Base-by-base conservation (phyloP, 2,888 invertebrate species). In the Drosophila formosana region DNA sequence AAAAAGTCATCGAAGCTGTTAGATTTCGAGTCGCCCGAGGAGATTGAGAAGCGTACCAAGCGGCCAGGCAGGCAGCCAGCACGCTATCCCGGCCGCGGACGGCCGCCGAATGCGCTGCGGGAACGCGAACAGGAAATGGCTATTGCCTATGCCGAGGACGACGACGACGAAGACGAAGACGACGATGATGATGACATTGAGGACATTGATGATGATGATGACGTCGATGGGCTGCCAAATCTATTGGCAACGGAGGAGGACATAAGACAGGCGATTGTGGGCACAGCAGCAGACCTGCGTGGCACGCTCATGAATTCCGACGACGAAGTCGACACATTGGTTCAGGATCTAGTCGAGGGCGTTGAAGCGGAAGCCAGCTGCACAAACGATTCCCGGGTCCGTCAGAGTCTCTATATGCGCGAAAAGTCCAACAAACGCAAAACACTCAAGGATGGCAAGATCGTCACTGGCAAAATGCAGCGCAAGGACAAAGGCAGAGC, bases 1-100 rank as follows among this genome's bases (percentile, higher is more conserved):
- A 98, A 98, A 93, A 98, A 98, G 92, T 98, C 98, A 18, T 98
- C 98, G 0, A 98, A 98, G 91, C 93, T 99, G 46, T 95, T 97
- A 93, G 98, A 98, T 92, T 98, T 98, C 93, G 97, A 97, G 91
- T 97, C 97, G 0, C 96, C 96, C 0, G 98, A 98, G 91, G 98
- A 97, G 89, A 95, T 96, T 55, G 97, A 93, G 47, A 89, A 91
- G 41, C 90, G 91, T 49, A 61, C 63, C 1, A 74, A 65, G 5
- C 61, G 78, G 3, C 72, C 72, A 3, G 71, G 76, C 3, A 53
- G 82, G 11, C 84, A 76, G 60, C 66, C 77, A 1, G 49, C 75
- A 3, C 75, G 75, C n/a, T 72, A 72, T 55, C 66, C 80, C 0
- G 77, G 82, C 1, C 84, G 90, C 8, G 86, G 82, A 28, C 77